Percentiles rank a stretch among this genome's conserved stretches.
phyloP scores from a whole-genome alignment of 2,888 invertebrate species.

The Harpalus rufipes region DNA sequence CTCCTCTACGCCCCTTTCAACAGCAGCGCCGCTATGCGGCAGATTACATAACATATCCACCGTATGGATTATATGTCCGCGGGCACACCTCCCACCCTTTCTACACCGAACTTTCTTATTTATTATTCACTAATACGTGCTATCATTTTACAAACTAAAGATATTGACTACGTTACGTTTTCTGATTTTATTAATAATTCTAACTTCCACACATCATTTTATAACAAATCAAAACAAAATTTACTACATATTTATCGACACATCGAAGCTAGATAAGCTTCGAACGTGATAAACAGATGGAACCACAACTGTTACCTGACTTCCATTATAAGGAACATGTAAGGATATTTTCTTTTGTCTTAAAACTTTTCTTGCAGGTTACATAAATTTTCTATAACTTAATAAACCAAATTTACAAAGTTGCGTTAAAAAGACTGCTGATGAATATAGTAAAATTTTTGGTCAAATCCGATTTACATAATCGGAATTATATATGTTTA shows the following conservation, averaged over 20 bases:
- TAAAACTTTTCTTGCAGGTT: neutral
- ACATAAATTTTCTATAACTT: neutral
- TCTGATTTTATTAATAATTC: slow-evolving; percentile 25
- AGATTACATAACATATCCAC: slow-evolving; percentile 12
- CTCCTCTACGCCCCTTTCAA: neutral
- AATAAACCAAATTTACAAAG: neutral
- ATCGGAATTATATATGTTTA: neutral
- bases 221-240: slow-evolving; percentile 6
- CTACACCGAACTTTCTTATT: slow-evolving; percentile 36
- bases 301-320: neutral
- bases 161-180: slow-evolving; percentile 23
- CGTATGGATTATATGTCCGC: slow-evolving; percentile 55
- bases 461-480: neutral
- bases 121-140: slow-evolving; percentile 51
- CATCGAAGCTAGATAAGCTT: neutral
- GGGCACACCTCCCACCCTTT: neutral
- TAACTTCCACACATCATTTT: slow-evolving; percentile 27
- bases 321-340: neutral
- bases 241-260: slow-evolving; percentile 31
- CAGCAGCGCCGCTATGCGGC: slow-evolving; percentile 43
- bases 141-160: slow-evolving; percentile 24
- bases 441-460: neutral
- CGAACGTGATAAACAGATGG: slow-evolving; percentile 4
- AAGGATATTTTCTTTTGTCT: slow-evolving; percentile 1
- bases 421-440: neutral